A percentile compares a stretch with the other conserved stretches of the same genome.
Conservation (phyloP, 2,113 vertebrate species). For the Larimichthys crocea region DNA sequence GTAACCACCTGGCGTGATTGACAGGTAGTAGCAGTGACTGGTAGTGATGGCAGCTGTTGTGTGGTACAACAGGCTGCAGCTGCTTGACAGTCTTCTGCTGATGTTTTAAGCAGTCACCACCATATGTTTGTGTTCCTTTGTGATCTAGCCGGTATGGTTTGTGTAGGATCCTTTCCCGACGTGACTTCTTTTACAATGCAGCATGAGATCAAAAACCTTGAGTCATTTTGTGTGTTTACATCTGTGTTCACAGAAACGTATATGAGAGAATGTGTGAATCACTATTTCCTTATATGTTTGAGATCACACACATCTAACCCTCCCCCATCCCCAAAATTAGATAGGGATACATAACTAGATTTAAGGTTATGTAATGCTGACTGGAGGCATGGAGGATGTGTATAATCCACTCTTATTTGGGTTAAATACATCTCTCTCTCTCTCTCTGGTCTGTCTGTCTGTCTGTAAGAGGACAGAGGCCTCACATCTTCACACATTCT, state of each 20-base stretch:
- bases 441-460: constrained; percentile 35
- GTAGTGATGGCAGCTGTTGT: constrained; percentile 59
- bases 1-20: constrained; percentile 56
- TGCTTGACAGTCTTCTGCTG: constrained; percentile 55
- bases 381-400: constrained; percentile 75
- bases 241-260: constrained; percentile 20
- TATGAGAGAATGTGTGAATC: constrained; percentile 32
- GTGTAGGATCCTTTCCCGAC: constrained; percentile 9
- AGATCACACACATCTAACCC: constrained; percentile 15
- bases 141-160: constrained; percentile 28
- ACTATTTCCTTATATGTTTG: constrained; percentile 55
- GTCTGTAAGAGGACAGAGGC: constrained; percentile 63
- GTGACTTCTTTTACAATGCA: neutral
- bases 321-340: constrained; percentile 65
- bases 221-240: neutral
- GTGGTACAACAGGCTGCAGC: constrained; percentile 55
- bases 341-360: constrained; percentile 81
- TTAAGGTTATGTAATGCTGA: constrained; percentile 83
- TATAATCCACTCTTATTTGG: constrained; percentile 81
- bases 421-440: constrained; percentile 77
- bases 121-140: constrained; percentile 51
- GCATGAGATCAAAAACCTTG: neutral
- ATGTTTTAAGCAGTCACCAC: constrained; percentile 49
- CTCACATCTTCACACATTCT: constrained; percentile 53
- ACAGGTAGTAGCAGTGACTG: constrained; percentile 55